Percentiles rank a stretch among this genome's conserved stretches.
Conservation (phyloP, 2,797 vertebrate genomes). For the Salmo trutta region DNA sequence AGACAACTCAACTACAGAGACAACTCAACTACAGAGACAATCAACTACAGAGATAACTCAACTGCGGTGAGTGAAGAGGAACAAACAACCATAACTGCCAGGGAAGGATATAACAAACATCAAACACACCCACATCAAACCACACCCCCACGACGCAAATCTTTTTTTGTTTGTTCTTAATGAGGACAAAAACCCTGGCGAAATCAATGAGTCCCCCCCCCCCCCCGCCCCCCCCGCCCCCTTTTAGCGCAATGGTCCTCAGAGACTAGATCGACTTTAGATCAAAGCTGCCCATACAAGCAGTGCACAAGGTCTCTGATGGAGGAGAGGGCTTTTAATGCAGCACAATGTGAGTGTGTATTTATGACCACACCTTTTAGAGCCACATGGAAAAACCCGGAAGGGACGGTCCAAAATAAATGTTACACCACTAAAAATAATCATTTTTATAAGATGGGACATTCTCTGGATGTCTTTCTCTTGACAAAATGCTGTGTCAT, state of each 20-base stretch:
- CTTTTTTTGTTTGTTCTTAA: too few relatives aligned
- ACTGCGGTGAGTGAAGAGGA: too few relatives aligned
- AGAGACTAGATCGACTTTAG: background rate
- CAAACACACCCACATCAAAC: too few relatives aligned
- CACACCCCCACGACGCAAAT: too few relatives aligned
- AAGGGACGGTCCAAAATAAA: conserved; percentile 7
- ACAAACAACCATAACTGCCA: too few relatives aligned
- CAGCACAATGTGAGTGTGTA: background rate
- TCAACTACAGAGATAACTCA: too few relatives aligned
- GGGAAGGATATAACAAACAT: too few relatives aligned
- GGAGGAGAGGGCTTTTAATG: background rate
- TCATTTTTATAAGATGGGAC: background rate
- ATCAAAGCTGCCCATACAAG: background rate
- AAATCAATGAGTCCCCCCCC: too few relatives aligned
- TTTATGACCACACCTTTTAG: background rate
- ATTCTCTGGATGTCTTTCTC: conserved; percentile 15
- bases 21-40: too few relatives aligned
- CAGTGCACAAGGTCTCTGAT: background rate
- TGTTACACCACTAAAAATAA: background rate
- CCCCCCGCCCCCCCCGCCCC: background rate
- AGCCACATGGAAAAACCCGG: background rate
- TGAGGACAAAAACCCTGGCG: too few relatives aligned
- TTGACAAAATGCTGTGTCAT: conserved; percentile 52
- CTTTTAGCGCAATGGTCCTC: conserved; percentile 19
- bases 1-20: too few relatives aligned